Evolutionary conservation across 1,140 invertebrate genomes (phyloP), one percentile per base, ranked within the genome.

Genomic region (Rhagoletis pomonella): DNA sequence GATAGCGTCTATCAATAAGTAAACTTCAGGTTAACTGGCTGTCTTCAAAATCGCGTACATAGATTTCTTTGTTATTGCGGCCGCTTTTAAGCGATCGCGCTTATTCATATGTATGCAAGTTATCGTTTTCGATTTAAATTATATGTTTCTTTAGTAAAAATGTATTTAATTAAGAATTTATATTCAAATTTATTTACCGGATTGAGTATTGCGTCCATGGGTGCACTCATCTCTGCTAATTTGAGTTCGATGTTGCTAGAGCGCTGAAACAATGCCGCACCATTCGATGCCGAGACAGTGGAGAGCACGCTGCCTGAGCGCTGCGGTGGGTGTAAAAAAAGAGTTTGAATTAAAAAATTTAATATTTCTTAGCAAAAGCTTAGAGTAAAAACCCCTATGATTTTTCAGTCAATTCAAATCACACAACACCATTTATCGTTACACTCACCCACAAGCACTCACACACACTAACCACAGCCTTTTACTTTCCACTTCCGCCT

Each of bases 201-300:
- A 89, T 90, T 92, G 29, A 92, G 88, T 87, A 92, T 92, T 67
- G 91, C 91, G 58, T 92, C 91, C 88, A 92, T 90, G 89, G 90
- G 89, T n/a, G 90, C 89, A 88, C 89, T 87, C 65, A 81, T 85
- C 42, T 92, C 89, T 29, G 90, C 14, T 89, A 90, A 91, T 84
- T 90, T 91, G 62, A 50, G 6, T 12, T 85, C 77, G 17, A 19
- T 5, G n/a, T 62, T 77, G 73, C 73, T 87, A n/a, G 64, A 86
- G 17, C 85, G 77, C 44, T 87, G 77, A 47, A 67, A 84, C 50
- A 64, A 85, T 87, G 91, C 67, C 55, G 91, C 90, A 84, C 91
- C 91, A 87, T 92, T 92, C 29, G 91, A 90, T 65, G 89, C 90
- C 4, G 90, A 90, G 44, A 88, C 39, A n/a, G 73, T 81, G 10